A percentile compares a stretch with the other conserved stretches of the same genome.
Evolutionary conservation across 2,888 invertebrate species (phyloP).

Genomic region (Volucella zonaria): DNA sequence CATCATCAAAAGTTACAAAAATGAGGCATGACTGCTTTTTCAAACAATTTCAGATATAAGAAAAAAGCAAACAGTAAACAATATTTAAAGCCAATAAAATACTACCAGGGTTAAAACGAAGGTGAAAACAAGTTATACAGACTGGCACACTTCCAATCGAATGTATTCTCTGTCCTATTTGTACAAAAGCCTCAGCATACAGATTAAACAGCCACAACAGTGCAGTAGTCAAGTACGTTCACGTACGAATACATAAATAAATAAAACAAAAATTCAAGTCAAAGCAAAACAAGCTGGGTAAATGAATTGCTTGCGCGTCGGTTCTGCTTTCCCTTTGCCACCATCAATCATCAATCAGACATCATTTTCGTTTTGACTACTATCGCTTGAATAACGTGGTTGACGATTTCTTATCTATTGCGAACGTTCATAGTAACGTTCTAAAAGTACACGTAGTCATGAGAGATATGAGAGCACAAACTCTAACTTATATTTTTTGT

Average conservation of each 20-base stretch:
- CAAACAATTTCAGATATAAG: not conserved
- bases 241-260: constrained; percentile 3
- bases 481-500: constrained; percentile 4
- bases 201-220: constrained; percentile 19
- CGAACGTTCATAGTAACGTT: constrained; percentile 19
- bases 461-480: not conserved
- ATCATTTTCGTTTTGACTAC: constrained; percentile 8
- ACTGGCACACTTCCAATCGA: constrained; percentile 37
- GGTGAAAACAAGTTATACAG: constrained; percentile 13
- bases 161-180: constrained; percentile 23
- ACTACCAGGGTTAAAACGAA: constrained; percentile 22
- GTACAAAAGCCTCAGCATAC: constrained; percentile 6
- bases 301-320: constrained; percentile 17
- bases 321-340: not conserved
- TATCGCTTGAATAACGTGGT: constrained; percentile 14
- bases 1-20: too few species aligned
- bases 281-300: constrained; percentile 5
- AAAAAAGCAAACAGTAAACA: not conserved
- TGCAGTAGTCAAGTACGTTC: constrained; percentile 4
- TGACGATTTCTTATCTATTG: constrained; percentile 42
- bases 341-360: constrained; percentile 29
- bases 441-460: not conserved
- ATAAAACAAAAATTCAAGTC: not conserved
- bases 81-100: constrained; percentile 8
- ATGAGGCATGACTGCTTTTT: not conserved